Conservation (phyloP, 1,140 invertebrate genomes). For the Panagrolaimus sp. region DNA sequence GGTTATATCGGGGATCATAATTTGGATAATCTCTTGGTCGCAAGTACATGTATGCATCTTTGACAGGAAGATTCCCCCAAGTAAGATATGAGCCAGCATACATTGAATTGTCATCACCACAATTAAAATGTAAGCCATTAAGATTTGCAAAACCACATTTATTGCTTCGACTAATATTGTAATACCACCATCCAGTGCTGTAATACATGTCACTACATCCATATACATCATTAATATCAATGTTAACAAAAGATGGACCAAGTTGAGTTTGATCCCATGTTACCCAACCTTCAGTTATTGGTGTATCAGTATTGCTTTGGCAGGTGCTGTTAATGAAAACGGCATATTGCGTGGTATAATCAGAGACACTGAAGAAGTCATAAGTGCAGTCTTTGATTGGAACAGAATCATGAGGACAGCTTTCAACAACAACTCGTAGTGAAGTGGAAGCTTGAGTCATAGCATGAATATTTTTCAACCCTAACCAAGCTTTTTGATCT, state of each 20-base stretch:
- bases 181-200: not conserved
- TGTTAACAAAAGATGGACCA: not conserved
- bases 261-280: not conserved
- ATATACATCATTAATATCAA: not conserved
- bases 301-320: conserved; percentile 5
- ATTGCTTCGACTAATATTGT: not conserved
- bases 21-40: conserved; percentile 3
- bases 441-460: not conserved
- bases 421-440: not conserved
- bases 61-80: not conserved
- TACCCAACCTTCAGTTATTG: not conserved
- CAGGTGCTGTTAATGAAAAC: not conserved
- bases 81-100: not conserved
- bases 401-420: not conserved
- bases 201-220: not conserved
- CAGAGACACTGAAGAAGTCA: not conserved
- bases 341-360: not conserved
- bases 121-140: not conserved
- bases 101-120: not conserved
- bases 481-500: not conserved
- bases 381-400: not conserved
- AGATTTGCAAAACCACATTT: conserved; percentile 3
- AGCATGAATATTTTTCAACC: not conserved
- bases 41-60: conserved; percentile 3
- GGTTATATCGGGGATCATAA: not conserved